Conservation (phyloP, 2,113 vertebrate genomes). For the Eurystomus gularis region DNA sequence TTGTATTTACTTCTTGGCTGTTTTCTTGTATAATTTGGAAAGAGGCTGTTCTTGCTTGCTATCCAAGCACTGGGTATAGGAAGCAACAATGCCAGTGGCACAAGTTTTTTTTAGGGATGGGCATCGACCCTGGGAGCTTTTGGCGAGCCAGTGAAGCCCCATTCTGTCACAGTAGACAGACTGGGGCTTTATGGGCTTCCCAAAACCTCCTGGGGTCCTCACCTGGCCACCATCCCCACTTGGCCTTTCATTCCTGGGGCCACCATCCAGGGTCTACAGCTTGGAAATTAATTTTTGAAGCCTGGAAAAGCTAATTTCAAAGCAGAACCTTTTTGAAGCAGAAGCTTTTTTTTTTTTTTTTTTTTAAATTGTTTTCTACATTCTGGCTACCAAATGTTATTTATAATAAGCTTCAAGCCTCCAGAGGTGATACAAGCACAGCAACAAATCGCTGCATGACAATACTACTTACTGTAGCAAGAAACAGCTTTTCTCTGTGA, state of each 20-base stretch:
- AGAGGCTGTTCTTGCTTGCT: neutral
- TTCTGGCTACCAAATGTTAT: conserved; percentile 12
- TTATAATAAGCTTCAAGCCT: conserved; percentile 20
- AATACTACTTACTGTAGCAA: conserved; percentile 56
- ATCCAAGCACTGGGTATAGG: neutral
- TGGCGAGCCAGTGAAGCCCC: neutral
- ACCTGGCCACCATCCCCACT: neutral
- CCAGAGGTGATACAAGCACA: neutral
- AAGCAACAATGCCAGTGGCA: neutral
- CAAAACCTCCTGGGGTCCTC: neutral
- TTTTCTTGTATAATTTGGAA: neutral
- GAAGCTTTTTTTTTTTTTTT: neutral
- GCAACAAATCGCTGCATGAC: conserved; percentile 52
- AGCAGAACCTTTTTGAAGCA: neutral
- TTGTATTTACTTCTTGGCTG: conserved; percentile 25
- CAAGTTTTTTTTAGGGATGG: neutral
- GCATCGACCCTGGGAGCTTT: neutral
- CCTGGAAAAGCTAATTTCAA: conserved; percentile 13
- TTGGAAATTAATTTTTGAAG: neutral
- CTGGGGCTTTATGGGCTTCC: neutral
- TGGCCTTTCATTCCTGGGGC: neutral
- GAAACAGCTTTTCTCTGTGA: conserved; percentile 53
- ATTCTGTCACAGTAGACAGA: neutral
- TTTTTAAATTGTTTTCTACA: accelerated
- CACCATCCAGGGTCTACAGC: neutral